phyloP scores from a whole-genome alignment of 2,888 invertebrate species.

The Chorisops tibialis region DNA sequence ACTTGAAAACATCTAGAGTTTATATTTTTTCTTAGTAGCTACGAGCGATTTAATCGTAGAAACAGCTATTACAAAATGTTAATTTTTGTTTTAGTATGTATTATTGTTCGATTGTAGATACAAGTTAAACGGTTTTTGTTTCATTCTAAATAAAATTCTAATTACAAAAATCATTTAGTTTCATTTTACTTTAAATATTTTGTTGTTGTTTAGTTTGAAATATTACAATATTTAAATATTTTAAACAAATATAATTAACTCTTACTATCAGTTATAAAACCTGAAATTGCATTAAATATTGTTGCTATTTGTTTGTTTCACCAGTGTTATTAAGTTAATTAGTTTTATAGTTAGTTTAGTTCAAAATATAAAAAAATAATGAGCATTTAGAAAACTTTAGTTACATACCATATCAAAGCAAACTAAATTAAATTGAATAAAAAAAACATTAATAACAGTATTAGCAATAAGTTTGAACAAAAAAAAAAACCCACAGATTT shows the following conservation, averaged over 20 bases:
- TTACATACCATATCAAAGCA: too few species aligned
- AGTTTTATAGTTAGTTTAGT: background rate
- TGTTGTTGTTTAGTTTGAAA: too few species aligned
- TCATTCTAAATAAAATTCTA: background rate
- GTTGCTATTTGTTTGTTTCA: background rate
- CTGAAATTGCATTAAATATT: constrained; percentile 21
- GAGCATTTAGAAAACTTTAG: too few species aligned
- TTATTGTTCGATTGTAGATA: background rate
- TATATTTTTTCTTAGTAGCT: too few species aligned
- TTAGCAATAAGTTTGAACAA: too few species aligned
- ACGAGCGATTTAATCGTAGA: too few species aligned
- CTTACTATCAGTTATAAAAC: constrained; percentile 27
- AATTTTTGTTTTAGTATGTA: background rate
- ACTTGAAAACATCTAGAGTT: too few species aligned
- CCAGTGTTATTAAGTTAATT: background rate
- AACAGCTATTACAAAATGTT: background rate
- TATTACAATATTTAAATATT: background rate
- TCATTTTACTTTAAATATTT: background rate
- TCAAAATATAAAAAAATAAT: background rate
- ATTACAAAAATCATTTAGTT: background rate
- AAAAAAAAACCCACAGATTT: too few species aligned
- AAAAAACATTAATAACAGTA: too few species aligned
- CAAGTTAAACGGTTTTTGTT: background rate
- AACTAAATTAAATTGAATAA: too few species aligned
- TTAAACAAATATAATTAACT: background rate